Evolutionary conservation across 2,888 invertebrate genomes (phyloP), one percentile per base, ranked within the genome.

Genomic region (Pomacea canaliculata): DNA sequence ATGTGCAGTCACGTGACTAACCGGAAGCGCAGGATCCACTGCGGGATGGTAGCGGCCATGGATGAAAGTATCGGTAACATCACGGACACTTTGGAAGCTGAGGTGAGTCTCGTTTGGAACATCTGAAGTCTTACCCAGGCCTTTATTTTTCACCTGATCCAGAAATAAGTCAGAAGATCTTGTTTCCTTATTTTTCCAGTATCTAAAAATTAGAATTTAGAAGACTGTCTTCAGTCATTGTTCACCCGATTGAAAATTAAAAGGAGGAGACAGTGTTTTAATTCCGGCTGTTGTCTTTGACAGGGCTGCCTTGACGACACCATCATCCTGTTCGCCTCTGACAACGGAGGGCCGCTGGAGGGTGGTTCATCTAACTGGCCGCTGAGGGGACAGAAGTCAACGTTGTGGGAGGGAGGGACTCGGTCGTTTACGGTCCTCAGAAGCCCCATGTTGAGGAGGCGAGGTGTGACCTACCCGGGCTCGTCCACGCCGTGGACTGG

Each of bases 41-140:
- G 74, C 69, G 74, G 56, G 18, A 74, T 74, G 74, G 74, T 74
- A 62, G 74, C 74, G 1, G 74, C 74, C 48, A 23, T 74, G 74
- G 74, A 74, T 9, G 74, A 74, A 59, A 74, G 74, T 27, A 69
- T 74, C 23, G 69, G 69, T 9, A 74, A 74, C 69, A 74, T 74
- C 69, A 74, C 74, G 0, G n/a, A 69, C 1, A 74, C 69, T 49
- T 23, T 74, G 69, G 49, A 69, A 18, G 23, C 59, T 13, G 62
- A 74, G 74, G 74, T 74, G 7, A n/a, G 19, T 7, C 7, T 69
- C 51, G 7, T 68, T 16, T 23, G 27, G 23, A 1, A 3, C 23
- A 63, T 10, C 19, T n/a, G 7, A 12, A 19, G 4, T n/a, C 60
- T 37, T 37, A 0, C 37, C 37, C 4, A 37, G 37, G 37, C 37